Evolutionary conservation across 1,140 invertebrate species (phyloP).

Genomic region (Caenorhabditis latens): DNA sequence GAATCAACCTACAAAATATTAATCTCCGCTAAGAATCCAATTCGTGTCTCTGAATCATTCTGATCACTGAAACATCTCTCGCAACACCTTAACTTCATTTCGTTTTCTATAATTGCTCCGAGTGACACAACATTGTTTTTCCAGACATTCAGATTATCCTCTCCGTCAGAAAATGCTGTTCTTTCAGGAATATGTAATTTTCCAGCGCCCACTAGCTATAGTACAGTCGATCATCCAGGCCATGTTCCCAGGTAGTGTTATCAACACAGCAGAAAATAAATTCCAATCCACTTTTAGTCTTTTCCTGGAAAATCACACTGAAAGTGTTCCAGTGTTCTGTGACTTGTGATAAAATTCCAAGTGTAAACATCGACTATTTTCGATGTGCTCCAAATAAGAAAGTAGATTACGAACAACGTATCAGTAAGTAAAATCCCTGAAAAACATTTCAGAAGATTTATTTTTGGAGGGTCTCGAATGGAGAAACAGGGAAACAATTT

Average conservation of each 20-base stretch:
- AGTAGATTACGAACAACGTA: slow-evolving; percentile 10
- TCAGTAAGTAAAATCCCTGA: background rate
- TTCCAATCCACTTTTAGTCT: slow-evolving; percentile 15
- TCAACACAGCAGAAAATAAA: slow-evolving; percentile 26
- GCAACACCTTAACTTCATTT: background rate
- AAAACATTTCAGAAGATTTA: background rate
- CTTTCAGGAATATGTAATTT: background rate
- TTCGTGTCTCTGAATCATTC: background rate
- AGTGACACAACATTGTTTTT: background rate
- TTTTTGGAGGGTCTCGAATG: no score
- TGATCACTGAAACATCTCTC: background rate
- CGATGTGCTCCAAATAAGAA: background rate
- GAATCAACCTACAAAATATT: no score
- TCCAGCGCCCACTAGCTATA: background rate
- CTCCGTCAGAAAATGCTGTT: background rate
- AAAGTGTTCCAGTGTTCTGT: slow-evolving; percentile 6
- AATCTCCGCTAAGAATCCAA: no score
- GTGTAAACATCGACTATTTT: slow-evolving; percentile 25
- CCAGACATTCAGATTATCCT: background rate
- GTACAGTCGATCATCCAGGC: background rate
- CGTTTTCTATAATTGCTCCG: background rate
- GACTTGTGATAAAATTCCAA: slow-evolving; percentile 39
- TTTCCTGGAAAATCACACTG: background rate
- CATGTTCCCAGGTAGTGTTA: slow-evolving; percentile 14
- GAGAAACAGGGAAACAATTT: background rate